A percentile compares a stretch with the other conserved stretches of the same genome.
Conservation (phyloP, 2,888 invertebrate species). For the Troides aeacus region DNA sequence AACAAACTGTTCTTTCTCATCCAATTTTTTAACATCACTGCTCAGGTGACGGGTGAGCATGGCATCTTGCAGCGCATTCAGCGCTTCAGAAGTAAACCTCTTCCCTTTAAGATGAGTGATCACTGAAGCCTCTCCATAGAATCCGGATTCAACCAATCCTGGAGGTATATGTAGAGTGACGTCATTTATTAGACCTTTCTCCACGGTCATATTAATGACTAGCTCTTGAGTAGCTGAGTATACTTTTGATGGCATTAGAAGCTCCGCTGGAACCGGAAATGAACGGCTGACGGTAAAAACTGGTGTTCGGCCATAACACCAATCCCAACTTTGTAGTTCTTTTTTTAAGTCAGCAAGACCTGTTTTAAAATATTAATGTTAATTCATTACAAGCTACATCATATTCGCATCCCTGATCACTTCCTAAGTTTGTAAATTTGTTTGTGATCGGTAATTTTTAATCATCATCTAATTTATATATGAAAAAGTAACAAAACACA, state of each 20-base stretch:
- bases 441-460: neutral
- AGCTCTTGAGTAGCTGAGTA: slow-evolving; percentile 74
- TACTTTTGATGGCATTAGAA: slow-evolving; percentile 65
- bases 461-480: too few relatives aligned
- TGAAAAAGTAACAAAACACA: too few relatives aligned
- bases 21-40: slow-evolving; percentile 60
- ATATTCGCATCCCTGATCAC: neutral
- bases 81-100: slow-evolving; percentile 82
- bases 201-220: slow-evolving; percentile 82
- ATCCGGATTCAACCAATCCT: slow-evolving; percentile 79
- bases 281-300: slow-evolving; percentile 86
- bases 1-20: slow-evolving; percentile 81
- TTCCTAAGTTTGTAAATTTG: neutral
- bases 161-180: slow-evolving; percentile 83
- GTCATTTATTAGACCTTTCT: slow-evolving; percentile 83
- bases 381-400: neutral
- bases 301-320: slow-evolving; percentile 93
- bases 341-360: slow-evolving; percentile 85
- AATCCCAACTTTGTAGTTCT: slow-evolving; percentile 89
- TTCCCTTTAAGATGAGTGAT: slow-evolving; percentile 84
- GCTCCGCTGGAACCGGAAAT: slow-evolving; percentile 80
- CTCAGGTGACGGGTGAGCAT: slow-evolving; percentile 64
- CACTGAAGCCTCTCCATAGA: slow-evolving; percentile 82
- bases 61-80: slow-evolving; percentile 80
- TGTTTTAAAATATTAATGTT: slow-evolving; percentile 37